Conservation (phyloP, 2,797 vertebrate species). For the Molossus alvarezi region DNA sequence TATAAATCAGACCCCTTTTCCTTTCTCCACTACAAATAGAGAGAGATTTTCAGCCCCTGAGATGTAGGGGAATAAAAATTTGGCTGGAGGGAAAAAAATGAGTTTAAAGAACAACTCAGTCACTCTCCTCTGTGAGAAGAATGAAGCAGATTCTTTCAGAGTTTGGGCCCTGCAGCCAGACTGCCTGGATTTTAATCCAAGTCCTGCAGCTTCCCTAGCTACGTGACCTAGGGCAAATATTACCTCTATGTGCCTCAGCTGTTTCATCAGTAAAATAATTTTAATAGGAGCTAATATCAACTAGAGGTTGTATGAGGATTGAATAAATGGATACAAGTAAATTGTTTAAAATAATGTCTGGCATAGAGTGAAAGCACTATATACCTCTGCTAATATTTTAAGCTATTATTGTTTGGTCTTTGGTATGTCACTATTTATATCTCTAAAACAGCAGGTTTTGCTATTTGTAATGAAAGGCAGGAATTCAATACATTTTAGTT, state of each 20-base stretch:
- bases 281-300: not conserved
- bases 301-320: not conserved
- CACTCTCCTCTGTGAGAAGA: not conserved
- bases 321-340: not conserved
- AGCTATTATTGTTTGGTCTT: not conserved
- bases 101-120: not conserved
- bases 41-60: not conserved
- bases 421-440: not conserved
- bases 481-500: not conserved
- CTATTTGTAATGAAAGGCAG: not conserved
- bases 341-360: not conserved
- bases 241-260: not conserved
- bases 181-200: not conserved
- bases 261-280: not conserved
- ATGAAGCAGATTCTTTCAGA: not conserved
- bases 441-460: not conserved
- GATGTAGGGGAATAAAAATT: not conserved
- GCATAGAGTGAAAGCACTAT: not conserved
- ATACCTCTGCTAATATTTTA: not conserved
- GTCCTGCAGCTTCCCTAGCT: not conserved
- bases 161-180: not conserved
- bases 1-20: conserved; percentile 1
- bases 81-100: not conserved
- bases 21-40: not conserved
- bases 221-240: not conserved